Percentiles rank a stretch among this genome's conserved stretches.
Evolutionary conservation across 2,888 invertebrate species (phyloP).

Genomic region (Mythimna loreyi): DNA sequence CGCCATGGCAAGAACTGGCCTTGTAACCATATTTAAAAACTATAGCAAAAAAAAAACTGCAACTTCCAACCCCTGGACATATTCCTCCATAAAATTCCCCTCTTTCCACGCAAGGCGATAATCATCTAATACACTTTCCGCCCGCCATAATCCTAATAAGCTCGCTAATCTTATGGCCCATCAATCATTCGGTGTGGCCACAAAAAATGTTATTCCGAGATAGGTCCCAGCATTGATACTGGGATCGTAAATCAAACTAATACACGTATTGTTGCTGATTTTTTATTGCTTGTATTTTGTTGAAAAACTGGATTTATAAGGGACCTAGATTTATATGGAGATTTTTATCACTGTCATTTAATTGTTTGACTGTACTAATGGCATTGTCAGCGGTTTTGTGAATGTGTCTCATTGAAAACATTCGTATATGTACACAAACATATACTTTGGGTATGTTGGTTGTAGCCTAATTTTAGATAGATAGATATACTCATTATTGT

Average conservation of each 20-base stretch:
- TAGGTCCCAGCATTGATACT: constrained; percentile 46
- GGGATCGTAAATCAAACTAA: constrained; percentile 53
- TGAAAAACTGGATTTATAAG: background rate
- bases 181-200: constrained; percentile 54
- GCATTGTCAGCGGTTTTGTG: background rate
- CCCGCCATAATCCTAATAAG: constrained; percentile 56
- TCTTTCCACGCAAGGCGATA: constrained; percentile 26
- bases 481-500: too few relatives aligned
- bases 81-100: background rate
- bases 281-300: constrained; percentile 4
- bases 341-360: too few relatives aligned
- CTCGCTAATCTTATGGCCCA: constrained; percentile 52
- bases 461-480: too few relatives aligned
- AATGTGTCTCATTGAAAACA: background rate
- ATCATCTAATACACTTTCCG: constrained; percentile 55
- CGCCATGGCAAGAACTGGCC: too few relatives aligned
- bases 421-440: too few relatives aligned
- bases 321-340: too few relatives aligned
- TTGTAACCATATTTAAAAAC: too few relatives aligned
- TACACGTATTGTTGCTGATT: constrained; percentile 41
- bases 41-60: background rate
- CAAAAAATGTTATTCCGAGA: constrained; percentile 47
- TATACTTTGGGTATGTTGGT: too few relatives aligned
- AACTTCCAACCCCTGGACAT: background rate
- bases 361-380: background rate